Conservation (phyloP, 1,140 invertebrate genomes). For the Campoletis sonorensis region DNA sequence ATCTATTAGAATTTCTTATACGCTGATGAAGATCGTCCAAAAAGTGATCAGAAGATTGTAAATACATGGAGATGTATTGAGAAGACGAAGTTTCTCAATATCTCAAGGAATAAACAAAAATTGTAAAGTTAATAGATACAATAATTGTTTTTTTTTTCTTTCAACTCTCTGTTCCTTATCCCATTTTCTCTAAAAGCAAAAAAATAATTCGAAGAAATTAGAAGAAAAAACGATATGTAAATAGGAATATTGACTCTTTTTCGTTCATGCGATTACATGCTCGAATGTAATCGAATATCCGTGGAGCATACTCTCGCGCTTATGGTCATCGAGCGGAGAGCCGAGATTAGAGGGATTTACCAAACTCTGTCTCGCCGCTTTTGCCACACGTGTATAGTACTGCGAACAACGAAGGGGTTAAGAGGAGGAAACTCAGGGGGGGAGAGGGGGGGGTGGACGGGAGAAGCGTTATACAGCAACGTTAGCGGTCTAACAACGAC, state of each 20-base stretch:
- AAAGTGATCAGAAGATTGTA: slow-evolving; percentile 20
- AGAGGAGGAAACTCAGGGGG: background rate
- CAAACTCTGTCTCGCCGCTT: slow-evolving; percentile 25
- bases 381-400: background rate
- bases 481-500: slow-evolving; percentile 41
- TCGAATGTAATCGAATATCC: slow-evolving; percentile 22
- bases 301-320: background rate
- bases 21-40: background rate
- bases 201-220: background rate
- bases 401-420: background rate
- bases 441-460: background rate
- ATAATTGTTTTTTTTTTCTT: background rate
- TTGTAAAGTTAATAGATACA: slow-evolving; percentile 26
- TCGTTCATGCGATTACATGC: slow-evolving; percentile 2
- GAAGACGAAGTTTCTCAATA: background rate
- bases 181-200: background rate
- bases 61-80: slow-evolving; percentile 21
- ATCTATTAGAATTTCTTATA: slow-evolving; percentile 31
- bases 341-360: slow-evolving; percentile 38
- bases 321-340: slow-evolving; percentile 37
- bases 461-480: slow-evolving; percentile 20
- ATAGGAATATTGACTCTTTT: background rate
- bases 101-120: slow-evolving; percentile 33
- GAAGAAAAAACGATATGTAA: background rate
- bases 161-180: background rate